Evolutionary conservation across 2,797 vertebrate genomes (phyloP).

Genomic region (Alfaro cultratus): DNA sequence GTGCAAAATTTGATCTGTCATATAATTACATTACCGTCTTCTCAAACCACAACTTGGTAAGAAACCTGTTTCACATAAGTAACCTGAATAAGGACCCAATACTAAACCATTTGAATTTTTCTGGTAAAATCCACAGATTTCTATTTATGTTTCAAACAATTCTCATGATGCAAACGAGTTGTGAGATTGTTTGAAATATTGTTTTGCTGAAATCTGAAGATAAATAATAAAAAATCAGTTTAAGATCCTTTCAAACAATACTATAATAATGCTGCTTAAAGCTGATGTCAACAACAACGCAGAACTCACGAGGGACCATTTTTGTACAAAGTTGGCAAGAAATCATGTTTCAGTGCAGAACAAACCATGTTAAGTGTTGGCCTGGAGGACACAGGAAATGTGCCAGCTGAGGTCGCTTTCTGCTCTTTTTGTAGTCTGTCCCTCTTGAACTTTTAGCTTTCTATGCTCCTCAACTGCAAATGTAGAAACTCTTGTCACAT

Average conservation of each 20-base stretch:
- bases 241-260: not conserved
- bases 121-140: not conserved
- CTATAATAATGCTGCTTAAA: not conserved
- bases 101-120: not conserved
- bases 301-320: conserved; percentile 16
- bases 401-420: conserved; percentile 27
- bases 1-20: not conserved
- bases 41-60: not conserved
- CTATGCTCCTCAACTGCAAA: conserved; percentile 31
- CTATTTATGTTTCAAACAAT: not conserved
- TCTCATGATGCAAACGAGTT: not conserved
- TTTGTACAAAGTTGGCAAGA: conserved; percentile 20
- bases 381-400: conserved; percentile 46
- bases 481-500: conserved; percentile 43
- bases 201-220: not conserved
- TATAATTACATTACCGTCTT: not conserved
- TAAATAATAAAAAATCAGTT: not conserved
- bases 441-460: conserved; percentile 11
- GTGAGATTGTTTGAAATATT: not conserved
- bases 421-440: conserved; percentile 17
- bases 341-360: conserved; percentile 17
- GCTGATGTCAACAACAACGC: not conserved
- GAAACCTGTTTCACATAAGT: not conserved
- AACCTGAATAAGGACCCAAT: not conserved
- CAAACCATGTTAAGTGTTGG: conserved; percentile 20